Evolutionary conservation across 2,888 invertebrate genomes (phyloP).

Genomic region (Asteroscopus sphinx): DNA sequence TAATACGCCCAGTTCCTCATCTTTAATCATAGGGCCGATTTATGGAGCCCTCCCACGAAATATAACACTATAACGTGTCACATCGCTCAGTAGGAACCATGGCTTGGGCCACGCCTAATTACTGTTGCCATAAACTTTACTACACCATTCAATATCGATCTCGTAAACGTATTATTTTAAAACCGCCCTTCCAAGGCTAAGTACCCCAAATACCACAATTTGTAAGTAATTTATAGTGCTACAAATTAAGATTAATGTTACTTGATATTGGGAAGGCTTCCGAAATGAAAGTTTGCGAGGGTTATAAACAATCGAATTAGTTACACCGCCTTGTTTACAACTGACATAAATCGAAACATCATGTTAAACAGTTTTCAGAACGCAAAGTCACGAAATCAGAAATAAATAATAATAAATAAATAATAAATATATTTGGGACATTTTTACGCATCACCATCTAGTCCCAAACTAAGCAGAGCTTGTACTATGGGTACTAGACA

Average conservation of each 20-base stretch:
- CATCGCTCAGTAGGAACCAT: constrained; percentile 21
- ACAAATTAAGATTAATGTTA: constrained; percentile 57
- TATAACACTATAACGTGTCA: constrained; percentile 24
- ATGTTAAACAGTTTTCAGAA: constrained; percentile 1
- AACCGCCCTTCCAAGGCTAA: constrained; percentile 37
- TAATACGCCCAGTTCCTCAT: constrained; percentile 7
- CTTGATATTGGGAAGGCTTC: constrained; percentile 49
- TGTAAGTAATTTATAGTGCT: constrained; percentile 49
- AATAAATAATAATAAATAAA: no score
- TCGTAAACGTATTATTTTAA: constrained; percentile 29
- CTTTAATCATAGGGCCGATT: constrained; percentile 26
- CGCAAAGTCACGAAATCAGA: not conserved
- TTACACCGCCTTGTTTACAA: constrained; percentile 40
- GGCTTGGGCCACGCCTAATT: constrained; percentile 35
- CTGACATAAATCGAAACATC: constrained; percentile 27
- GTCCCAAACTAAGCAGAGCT: no score
- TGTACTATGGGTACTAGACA: no score
- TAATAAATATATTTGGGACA: no score
- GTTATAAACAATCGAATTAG: constrained; percentile 47
- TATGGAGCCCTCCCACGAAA: constrained; percentile 24
- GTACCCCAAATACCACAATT: constrained; percentile 49
- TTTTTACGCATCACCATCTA: no score
- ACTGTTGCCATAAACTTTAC: constrained; percentile 30
- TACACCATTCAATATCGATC: constrained; percentile 32
- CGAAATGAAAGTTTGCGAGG: constrained; percentile 43